These are phyloP conservation scores for Cirrhinus mrigala DNA, from an alignment of 2,797 vertebrate species.

Conservation along the genomic window DNA sequence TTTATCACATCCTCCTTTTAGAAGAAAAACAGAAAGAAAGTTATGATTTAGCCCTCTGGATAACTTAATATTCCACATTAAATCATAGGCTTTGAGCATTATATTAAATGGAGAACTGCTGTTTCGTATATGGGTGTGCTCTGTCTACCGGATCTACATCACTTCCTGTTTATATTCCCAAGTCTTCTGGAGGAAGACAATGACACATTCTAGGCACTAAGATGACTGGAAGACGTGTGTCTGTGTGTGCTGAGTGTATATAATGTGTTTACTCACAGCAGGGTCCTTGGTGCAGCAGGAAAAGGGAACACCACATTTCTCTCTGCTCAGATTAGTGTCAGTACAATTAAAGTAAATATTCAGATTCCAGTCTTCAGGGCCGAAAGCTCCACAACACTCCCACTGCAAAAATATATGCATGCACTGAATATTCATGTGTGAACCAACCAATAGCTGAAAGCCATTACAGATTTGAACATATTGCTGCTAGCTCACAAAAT, in stretches of 20 bases:
- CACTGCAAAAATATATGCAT: constrained; percentile 80
- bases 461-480: not conserved
- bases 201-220: not conserved
- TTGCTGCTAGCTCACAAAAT: not conserved
- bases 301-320: constrained; percentile 96
- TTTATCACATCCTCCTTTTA: constrained; percentile 98
- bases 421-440: constrained; percentile 78
- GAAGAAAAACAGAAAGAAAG: constrained; percentile 53
- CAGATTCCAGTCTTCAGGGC: constrained; percentile 97
- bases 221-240: not conserved
- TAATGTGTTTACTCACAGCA: constrained; percentile 81
- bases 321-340: constrained; percentile 95
- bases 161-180: constrained; percentile 44
- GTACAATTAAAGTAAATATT: constrained; percentile 99
- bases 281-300: constrained; percentile 99
- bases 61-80: not conserved
- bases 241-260: constrained; percentile 6
- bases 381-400: constrained; percentile 98
- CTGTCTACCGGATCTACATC: not conserved
- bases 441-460: not conserved
- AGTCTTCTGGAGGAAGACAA: constrained; percentile 9
- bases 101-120: not conserved
- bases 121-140: not conserved
- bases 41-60: not conserved
- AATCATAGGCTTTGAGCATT: not conserved